These are phyloP conservation scores for Choloepus hoffmanni DNA, from an alignment of 2,113 vertebrate genomes.

Conservation along the genomic window DNA sequence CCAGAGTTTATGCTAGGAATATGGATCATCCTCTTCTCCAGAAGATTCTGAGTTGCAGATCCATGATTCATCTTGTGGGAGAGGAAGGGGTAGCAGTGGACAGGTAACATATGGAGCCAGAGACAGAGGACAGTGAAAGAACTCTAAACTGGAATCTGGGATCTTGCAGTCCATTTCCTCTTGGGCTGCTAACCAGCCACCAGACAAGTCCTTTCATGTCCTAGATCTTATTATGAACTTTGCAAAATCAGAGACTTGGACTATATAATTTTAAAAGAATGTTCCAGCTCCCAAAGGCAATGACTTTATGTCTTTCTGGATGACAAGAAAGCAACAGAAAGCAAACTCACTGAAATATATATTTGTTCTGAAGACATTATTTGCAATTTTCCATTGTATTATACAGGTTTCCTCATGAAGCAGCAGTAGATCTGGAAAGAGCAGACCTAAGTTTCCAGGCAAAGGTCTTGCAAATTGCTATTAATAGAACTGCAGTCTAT, in stretches of 20 bases:
- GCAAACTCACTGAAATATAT: neutral
- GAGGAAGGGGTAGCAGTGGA: neutral
- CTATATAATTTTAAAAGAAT: neutral
- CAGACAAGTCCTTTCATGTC: neutral
- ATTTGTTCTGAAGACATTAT: neutral
- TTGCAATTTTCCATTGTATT: neutral
- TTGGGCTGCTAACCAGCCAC: accelerated
- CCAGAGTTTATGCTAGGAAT: neutral
- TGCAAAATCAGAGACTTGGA: neutral
- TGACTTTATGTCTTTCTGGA: neutral
- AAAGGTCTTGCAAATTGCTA: neutral
- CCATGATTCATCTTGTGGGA: neutral
- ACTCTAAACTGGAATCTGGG: accelerated
- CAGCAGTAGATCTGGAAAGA: neutral
- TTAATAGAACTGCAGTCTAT: neutral
- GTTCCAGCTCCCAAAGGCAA: neutral
- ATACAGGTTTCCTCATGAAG: neutral
- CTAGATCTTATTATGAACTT: neutral
- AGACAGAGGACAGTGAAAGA: neutral
- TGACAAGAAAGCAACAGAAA: neutral
- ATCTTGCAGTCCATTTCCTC: neutral
- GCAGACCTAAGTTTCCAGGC: neutral
- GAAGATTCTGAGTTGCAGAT: neutral
- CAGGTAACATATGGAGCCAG: neutral
- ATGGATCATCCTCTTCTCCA: neutral